Conservation (phyloP, 2,797 vertebrate genomes). For the Enteromius argenteus region DNA sequence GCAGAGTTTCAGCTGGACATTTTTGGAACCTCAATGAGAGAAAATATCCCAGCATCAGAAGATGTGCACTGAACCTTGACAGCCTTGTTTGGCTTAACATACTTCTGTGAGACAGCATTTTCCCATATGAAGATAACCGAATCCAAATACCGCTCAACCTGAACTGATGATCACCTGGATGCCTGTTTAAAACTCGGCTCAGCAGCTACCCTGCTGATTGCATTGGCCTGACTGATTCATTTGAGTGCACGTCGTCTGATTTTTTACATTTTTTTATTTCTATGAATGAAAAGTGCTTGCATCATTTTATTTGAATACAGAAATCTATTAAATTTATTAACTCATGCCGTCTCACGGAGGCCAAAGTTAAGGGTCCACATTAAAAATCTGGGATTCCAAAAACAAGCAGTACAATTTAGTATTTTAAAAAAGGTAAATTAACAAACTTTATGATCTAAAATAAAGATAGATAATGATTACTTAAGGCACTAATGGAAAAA, state of each 20-base stretch:
- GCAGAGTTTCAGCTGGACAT: constrained; percentile 9
- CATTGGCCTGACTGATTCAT: constrained; percentile 1
- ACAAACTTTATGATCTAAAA: neutral
- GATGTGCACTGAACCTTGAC: constrained; percentile 20
- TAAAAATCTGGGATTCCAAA: neutral
- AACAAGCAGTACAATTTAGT: neutral
- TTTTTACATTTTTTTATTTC: neutral
- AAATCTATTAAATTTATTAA: neutral
- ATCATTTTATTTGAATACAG: neutral
- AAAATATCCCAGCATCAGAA: constrained; percentile 23
- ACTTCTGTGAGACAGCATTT: constrained; percentile 32
- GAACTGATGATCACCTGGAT: constrained; percentile 33
- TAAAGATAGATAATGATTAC: neutral
- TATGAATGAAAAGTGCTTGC: neutral
- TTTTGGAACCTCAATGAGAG: constrained; percentile 21
- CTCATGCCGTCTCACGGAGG: neutral
- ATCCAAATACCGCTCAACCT: constrained; percentile 1
- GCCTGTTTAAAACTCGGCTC: constrained; percentile 4
- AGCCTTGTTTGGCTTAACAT: constrained; percentile 26
- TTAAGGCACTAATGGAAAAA: neutral
- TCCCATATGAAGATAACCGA: constrained; percentile 9
- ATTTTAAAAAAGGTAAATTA: neutral
- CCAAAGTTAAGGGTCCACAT: neutral
- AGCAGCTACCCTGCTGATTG: neutral
- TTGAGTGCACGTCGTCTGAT: neutral